Evolutionary conservation across 2,113 vertebrate genomes (phyloP).

Genomic region (Cyanoderma ruficeps): DNA sequence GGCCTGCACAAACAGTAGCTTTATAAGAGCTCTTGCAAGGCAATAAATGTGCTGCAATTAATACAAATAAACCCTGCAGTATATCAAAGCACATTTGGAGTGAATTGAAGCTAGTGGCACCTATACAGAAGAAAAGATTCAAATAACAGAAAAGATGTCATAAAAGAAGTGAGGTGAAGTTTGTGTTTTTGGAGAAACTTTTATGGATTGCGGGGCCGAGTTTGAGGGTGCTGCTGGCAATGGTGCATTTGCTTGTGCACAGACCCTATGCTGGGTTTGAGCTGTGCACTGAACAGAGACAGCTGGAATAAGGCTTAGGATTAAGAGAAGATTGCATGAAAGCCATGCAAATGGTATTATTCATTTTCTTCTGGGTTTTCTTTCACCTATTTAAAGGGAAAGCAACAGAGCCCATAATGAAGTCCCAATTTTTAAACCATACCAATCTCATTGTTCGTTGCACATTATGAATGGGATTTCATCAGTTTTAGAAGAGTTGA

Average conservation of each 20-base stretch:
- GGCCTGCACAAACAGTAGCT: neutral
- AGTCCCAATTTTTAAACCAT: neutral
- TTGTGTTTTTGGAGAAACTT: neutral
- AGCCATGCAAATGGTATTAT: neutral
- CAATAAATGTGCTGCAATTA: neutral
- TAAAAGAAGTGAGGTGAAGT: neutral
- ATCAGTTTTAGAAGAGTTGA: neutral
- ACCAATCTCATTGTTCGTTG: neutral
- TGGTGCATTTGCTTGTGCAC: neutral
- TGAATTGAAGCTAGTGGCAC: neutral
- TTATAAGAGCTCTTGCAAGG: neutral
- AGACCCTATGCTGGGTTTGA: neutral
- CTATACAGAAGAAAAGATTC: neutral
- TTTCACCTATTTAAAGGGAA: neutral
- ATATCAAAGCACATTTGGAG: neutral
- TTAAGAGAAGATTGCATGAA: neutral
- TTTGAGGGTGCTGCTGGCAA: neutral
- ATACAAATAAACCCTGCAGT: neutral
- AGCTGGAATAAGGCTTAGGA: neutral
- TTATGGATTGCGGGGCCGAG: rapidly evolving
- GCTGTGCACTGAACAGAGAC: neutral
- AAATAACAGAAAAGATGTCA: neutral
- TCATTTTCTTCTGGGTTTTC: neutral
- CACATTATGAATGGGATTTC: neutral
- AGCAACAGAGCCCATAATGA: neutral